phyloP scores from a whole-genome alignment of 2,797 vertebrate species.

The Semotilus atromaculatus region DNA sequence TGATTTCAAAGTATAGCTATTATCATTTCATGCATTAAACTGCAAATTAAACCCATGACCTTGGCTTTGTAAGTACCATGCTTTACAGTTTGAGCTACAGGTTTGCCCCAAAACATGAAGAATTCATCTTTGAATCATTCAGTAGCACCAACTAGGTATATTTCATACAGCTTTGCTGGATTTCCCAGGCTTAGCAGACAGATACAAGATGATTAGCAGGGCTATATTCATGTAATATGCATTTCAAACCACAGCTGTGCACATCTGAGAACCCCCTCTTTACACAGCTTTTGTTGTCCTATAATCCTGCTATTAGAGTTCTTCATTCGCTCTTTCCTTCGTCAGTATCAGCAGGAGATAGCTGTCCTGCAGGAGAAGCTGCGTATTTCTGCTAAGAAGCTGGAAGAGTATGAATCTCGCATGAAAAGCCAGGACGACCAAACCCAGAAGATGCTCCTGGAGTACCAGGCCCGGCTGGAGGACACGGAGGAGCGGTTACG shows the following conservation, averaged over 20 bases:
- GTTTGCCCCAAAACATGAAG: background rate
- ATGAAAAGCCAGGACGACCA: slow-evolving; percentile 92
- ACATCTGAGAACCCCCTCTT: slow-evolving; percentile 3
- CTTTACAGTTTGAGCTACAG: background rate
- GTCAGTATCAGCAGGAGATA: slow-evolving; percentile 93
- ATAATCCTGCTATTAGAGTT: slow-evolving; percentile 21
- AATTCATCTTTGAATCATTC: background rate
- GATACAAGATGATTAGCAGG: slow-evolving; percentile 1
- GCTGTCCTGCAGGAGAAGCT: slow-evolving; percentile 89
- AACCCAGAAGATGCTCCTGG: slow-evolving; percentile 91
- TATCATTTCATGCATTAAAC: background rate
- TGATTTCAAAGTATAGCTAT: background rate
- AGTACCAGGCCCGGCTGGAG: slow-evolving; percentile 89
- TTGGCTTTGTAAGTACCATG: background rate
- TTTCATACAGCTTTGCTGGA: slow-evolving; percentile 12
- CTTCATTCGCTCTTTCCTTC: slow-evolving; percentile 4
- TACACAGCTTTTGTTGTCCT: slow-evolving; percentile 18
- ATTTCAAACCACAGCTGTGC: slow-evolving; percentile 5
- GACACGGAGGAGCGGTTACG: slow-evolving; percentile 92
- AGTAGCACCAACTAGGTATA: background rate
- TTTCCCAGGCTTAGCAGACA: slow-evolving; percentile 19
- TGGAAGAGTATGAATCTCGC: slow-evolving; percentile 91
- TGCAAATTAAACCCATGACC: background rate
- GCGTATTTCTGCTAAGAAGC: slow-evolving; percentile 81
- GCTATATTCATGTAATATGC: slow-evolving; percentile 10